These are phyloP conservation scores for Wiebesia pumilae DNA, from an alignment of 1,140 invertebrate genomes.

Conservation along the genomic window DNA sequence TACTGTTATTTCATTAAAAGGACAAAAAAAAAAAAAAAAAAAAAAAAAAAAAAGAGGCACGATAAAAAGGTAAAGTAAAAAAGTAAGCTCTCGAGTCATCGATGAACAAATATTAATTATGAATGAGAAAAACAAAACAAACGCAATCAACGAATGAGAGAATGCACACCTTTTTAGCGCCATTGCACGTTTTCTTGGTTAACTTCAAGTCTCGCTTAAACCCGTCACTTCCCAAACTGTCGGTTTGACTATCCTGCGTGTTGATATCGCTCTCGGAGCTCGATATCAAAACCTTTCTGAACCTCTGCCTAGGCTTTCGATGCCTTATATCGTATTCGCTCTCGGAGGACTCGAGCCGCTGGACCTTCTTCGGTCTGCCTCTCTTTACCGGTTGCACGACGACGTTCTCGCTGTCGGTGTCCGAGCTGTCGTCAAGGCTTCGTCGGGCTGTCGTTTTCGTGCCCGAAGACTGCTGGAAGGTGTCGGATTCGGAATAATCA, in stretches of 20 bases:
- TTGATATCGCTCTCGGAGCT: slow-evolving; percentile 73
- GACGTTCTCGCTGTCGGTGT: slow-evolving; percentile 69
- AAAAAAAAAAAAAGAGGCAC: no score
- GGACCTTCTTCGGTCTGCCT: slow-evolving; percentile 65
- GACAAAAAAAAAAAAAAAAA: no score
- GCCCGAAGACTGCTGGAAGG: slow-evolving; percentile 65
- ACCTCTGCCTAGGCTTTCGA: slow-evolving; percentile 64
- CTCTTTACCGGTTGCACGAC: slow-evolving; percentile 58
- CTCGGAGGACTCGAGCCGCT: slow-evolving; percentile 71
- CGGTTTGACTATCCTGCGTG: slow-evolving; percentile 73
- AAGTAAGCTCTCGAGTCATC: background rate
- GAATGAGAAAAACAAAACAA: no score
- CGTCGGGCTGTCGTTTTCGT: slow-evolving; percentile 65
- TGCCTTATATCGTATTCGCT: slow-evolving; percentile 72
- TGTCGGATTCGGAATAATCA: slow-evolving; percentile 69
- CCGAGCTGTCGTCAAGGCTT: slow-evolving; percentile 68
- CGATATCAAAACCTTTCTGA: slow-evolving; percentile 63
- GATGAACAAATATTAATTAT: no score
- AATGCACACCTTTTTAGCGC: slow-evolving; percentile 28
- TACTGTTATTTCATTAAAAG: no score
- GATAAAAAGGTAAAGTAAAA: no score
- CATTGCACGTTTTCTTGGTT: slow-evolving; percentile 35
- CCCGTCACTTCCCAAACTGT: slow-evolving; percentile 72
- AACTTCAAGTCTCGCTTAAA: slow-evolving; percentile 61
- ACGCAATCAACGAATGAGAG: background rate